Conservation (phyloP, 2,113 vertebrate genomes). For the Datnioides undecimradiatus region DNA sequence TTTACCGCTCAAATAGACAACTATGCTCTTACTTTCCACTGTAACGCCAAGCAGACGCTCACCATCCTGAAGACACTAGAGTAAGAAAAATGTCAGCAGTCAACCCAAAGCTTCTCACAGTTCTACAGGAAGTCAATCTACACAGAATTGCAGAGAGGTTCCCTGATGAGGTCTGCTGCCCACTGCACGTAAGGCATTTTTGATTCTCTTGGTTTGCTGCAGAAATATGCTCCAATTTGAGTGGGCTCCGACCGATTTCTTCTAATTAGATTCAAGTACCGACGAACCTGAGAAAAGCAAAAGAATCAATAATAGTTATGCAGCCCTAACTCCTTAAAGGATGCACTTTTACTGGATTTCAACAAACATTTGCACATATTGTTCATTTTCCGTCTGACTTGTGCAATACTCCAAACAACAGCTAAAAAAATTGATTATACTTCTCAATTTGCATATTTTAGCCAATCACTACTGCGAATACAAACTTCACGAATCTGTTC, state of each 20-base stretch:
- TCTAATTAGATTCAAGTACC: constrained; percentile 74
- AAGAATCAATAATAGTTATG: not conserved
- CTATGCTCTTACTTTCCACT: constrained; percentile 59
- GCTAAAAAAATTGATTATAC: not conserved
- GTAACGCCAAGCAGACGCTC: constrained; percentile 40
- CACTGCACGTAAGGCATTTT: constrained; percentile 75
- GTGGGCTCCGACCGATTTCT: constrained; percentile 69
- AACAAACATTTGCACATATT: not conserved
- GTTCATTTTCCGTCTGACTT: not conserved
- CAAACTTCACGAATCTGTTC: not conserved
- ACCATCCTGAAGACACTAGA: constrained; percentile 58
- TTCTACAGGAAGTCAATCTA: constrained; percentile 77
- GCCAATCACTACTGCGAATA: not conserved
- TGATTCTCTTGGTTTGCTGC: constrained; percentile 76
- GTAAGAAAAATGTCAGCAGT: constrained; percentile 67
- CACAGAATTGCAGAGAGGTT: constrained; percentile 65
- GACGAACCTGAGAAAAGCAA: constrained; percentile 52
- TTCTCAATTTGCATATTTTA: not conserved
- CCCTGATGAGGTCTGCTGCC: constrained; percentile 75
- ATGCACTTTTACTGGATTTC: not conserved
- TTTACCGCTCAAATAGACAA: constrained; percentile 67
- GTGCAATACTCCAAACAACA: constrained; percentile 1
- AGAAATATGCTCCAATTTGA: constrained; percentile 73
- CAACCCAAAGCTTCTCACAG: constrained; percentile 72
- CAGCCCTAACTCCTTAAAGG: not conserved